phyloP scores from a whole-genome alignment of 2,797 vertebrate genomes.

The Characodon lateralis region DNA sequence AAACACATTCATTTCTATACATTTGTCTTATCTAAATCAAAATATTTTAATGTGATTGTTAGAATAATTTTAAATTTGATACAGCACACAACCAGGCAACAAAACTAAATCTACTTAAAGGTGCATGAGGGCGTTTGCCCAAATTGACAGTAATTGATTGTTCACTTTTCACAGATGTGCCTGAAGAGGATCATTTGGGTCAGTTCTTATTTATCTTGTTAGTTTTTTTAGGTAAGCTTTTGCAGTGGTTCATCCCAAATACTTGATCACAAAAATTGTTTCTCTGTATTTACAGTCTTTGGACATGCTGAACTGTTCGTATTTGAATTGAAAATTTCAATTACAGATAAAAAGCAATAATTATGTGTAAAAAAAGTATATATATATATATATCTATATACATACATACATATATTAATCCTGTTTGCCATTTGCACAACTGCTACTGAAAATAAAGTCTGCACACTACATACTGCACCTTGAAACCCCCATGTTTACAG shows the following conservation, averaged over 20 bases:
- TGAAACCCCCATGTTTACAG: constrained; percentile 9
- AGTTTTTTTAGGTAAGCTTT: constrained; percentile 11
- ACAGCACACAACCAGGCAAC: not conserved
- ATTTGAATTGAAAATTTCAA: constrained; percentile 8
- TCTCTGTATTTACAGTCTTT: constrained; percentile 13
- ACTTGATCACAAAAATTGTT: constrained; percentile 21
- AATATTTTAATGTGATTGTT: not conserved
- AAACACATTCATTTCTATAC: not conserved
- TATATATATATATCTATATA: too few species aligned
- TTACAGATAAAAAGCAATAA: constrained; percentile 13
- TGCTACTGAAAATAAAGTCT: constrained; percentile 31
- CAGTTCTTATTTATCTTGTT: constrained; percentile 1
- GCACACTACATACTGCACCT: not conserved
- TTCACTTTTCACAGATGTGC: constrained; percentile 59
- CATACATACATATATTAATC: not conserved
- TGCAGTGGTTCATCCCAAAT: constrained; percentile 21
- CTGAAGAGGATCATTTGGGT: constrained; percentile 28
- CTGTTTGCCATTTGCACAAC: not conserved
- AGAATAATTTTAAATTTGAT: not conserved
- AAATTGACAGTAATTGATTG: not conserved
- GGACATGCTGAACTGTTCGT: constrained; percentile 15
- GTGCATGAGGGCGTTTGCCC: not conserved
- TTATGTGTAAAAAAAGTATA: not conserved
- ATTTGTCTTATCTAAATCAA: not conserved
- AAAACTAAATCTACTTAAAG: not conserved